A percentile compares a stretch with the other conserved stretches of the same genome.
These are phyloP conservation scores for Allolobophora icterica DNA, from an alignment of 2,888 invertebrate species.

Conservation along the genomic window DNA sequence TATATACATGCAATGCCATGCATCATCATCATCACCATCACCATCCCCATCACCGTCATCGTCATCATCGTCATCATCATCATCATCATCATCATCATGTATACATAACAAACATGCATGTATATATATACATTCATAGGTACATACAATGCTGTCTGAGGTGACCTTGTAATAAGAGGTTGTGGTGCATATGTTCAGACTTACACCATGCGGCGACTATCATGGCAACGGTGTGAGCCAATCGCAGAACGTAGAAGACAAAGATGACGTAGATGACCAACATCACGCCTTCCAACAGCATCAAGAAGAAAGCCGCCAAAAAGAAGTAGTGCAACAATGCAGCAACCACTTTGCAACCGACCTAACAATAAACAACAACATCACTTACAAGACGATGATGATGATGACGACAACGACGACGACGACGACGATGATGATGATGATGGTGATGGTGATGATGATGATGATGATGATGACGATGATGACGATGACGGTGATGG, in stretches of 20 bases:
- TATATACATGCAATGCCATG: too few species aligned
- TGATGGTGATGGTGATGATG: conserved; percentile 36
- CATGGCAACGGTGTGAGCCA: conserved; percentile 44
- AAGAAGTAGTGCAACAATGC: conserved; percentile 59
- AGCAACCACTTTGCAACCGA: conserved; percentile 55
- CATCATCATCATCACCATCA: too few species aligned
- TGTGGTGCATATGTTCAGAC: conserved; percentile 38
- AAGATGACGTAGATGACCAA: conserved; percentile 57
- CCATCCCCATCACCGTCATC: too few species aligned
- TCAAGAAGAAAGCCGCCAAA: conserved; percentile 58
- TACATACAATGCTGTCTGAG: background rate
- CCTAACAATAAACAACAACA: conserved; percentile 45
- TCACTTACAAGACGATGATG: background rate
- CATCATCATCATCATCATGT: too few species aligned
- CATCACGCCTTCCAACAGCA: conserved; percentile 60
- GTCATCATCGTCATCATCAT: too few species aligned
- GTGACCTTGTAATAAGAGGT: background rate
- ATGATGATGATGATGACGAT: conserved; percentile 29
- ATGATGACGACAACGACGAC: conserved; percentile 29
- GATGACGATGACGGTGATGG: background rate
- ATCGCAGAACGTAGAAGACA: conserved; percentile 53
- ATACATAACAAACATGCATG: too few species aligned
- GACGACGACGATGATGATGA: conserved; percentile 27
- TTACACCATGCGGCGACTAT: conserved; percentile 56
- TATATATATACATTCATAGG: too few species aligned